Percentiles rank a stretch among this genome's conserved stretches.
Conservation (phyloP, 2,888 invertebrate genomes). For the Lysandra bellargus region DNA sequence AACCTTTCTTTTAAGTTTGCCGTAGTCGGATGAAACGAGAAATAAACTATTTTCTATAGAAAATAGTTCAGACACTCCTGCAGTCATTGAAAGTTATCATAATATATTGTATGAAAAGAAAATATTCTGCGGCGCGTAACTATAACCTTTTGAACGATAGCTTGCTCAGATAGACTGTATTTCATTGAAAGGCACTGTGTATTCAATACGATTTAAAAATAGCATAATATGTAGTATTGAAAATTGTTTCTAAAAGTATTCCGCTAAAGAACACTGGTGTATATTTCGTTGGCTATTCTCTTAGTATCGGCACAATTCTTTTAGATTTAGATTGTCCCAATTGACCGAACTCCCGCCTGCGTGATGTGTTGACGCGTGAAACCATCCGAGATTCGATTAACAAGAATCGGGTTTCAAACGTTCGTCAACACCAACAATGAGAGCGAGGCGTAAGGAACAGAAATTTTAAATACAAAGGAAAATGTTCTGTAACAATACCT, state of each 20-base stretch:
- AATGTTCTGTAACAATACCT: conserved; percentile 3
- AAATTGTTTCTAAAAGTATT: not conserved
- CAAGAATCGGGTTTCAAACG: not conserved
- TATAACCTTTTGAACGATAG: not conserved
- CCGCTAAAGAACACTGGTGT: not conserved
- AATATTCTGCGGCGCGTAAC: not conserved
- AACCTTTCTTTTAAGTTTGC: not conserved
- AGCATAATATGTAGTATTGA: not conserved
- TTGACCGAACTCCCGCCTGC: too few species aligned
- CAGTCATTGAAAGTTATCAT: not conserved
- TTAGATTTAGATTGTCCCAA: too few species aligned
- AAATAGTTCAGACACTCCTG: not conserved
- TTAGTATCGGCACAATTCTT: too few species aligned
- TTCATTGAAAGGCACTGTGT: not conserved
- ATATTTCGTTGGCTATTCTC: too few species aligned
- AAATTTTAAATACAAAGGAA: not conserved
- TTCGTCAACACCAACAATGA: conserved; percentile 18
- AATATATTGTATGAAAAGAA: not conserved
- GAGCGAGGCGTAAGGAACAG: not conserved
- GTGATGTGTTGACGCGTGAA: not conserved
- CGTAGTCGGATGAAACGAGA: not conserved
- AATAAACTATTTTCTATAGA: not conserved
- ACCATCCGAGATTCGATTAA: not conserved
- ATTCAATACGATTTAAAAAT: not conserved
- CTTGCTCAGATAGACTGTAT: not conserved